A percentile compares a stretch with the other conserved stretches of the same genome.
Conservation (phyloP, 2,797 vertebrate genomes). For the Leptatherina wallacei region DNA sequence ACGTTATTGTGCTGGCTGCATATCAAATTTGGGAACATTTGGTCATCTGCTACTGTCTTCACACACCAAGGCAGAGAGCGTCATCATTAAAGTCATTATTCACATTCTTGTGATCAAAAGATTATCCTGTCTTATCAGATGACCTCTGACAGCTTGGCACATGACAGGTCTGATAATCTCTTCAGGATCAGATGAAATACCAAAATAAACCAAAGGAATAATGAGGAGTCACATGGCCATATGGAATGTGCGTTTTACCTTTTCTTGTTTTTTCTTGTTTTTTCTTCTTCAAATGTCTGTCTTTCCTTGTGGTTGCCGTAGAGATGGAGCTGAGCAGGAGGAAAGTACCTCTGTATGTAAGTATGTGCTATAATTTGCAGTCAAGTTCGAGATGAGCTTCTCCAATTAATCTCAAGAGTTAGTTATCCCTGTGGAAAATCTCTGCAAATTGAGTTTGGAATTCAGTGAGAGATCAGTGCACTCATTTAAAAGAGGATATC, state of each 20-base stretch:
- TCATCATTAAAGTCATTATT: slow-evolving; percentile 68
- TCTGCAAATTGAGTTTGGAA: slow-evolving; percentile 50
- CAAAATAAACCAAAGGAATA: slow-evolving; percentile 34
- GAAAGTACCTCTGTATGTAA: slow-evolving; percentile 92
- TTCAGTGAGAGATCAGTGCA: slow-evolving; percentile 22
- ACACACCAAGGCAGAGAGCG: slow-evolving; percentile 18
- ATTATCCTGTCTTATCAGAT: slow-evolving; percentile 53
- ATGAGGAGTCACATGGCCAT: slow-evolving; percentile 39
- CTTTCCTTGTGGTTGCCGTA: slow-evolving; percentile 75
- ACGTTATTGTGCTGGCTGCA: slow-evolving; percentile 4
- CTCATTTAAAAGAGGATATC: slow-evolving; percentile 17
- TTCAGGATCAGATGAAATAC: slow-evolving; percentile 45
- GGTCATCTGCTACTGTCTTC: slow-evolving; percentile 10
- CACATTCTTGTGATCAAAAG: slow-evolving; percentile 66
- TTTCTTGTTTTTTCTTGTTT: slow-evolving; percentile 8
- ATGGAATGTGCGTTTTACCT: background rate
- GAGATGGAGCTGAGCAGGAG: slow-evolving; percentile 90
- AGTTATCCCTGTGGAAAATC: slow-evolving; percentile 44
- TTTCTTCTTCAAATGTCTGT: background rate
- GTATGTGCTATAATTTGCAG: slow-evolving; percentile 65
- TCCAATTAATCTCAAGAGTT: slow-evolving; percentile 37
- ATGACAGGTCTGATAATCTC: slow-evolving; percentile 60
- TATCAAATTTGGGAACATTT: slow-evolving; percentile 24
- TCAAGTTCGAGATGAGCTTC: slow-evolving; percentile 26
- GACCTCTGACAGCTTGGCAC: slow-evolving; percentile 46